phyloP scores from a whole-genome alignment of 2,113 vertebrate species.

The Hymenochirus boettgeri region DNA sequence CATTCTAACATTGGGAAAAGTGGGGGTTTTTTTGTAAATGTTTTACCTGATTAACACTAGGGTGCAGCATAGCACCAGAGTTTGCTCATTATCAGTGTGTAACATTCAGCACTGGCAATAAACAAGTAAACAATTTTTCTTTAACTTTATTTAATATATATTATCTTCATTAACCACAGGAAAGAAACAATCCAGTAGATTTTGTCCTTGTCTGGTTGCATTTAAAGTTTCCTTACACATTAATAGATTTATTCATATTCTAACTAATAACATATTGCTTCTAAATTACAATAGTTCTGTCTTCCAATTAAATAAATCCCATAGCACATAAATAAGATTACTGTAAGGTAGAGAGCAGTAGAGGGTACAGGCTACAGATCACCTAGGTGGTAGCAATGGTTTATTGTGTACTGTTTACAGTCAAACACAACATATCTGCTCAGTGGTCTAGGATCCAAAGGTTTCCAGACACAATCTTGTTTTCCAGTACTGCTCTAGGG shows the following conservation, averaged over 20 bases:
- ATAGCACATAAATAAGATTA: conserved; percentile 26
- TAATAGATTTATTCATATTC: background rate
- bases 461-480: conserved; percentile 97
- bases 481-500: conserved; percentile 89
- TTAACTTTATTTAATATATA: no score
- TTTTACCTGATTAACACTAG: no score
- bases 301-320: conserved; percentile 19
- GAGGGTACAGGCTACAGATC: background rate
- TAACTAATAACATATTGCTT: conserved; percentile 29
- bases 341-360: conserved; percentile 3
- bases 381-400: background rate
- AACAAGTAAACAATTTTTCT: no score
- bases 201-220: conserved; percentile 34
- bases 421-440: conserved; percentile 37
- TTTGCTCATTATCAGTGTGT: no score
- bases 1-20: no score
- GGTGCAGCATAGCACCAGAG: no score
- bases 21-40: no score
- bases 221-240: conserved; percentile 4
- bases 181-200: no score
- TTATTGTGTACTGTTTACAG: conserved; percentile 10
- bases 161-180: no score
- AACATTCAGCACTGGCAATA: no score
- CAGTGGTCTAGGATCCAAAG: conserved; percentile 96
- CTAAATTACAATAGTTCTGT: conserved; percentile 7